Conservation (phyloP, 2,888 invertebrate genomes). For the Crioceris asparagi region DNA sequence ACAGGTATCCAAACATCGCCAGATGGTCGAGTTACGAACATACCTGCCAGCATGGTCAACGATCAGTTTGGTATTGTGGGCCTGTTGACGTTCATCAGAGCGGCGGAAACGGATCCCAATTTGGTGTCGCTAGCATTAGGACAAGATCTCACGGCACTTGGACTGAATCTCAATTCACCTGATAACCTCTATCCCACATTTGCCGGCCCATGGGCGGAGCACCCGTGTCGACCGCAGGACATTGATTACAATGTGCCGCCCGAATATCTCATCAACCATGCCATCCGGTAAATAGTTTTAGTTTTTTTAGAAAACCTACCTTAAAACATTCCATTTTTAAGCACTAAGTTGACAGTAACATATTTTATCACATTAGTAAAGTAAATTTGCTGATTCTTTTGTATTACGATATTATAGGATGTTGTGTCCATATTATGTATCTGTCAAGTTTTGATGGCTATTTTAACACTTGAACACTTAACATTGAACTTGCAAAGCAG, state of each 20-base stretch:
- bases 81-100: constrained; percentile 92
- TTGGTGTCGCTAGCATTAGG: constrained; percentile 94
- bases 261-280: constrained; percentile 96
- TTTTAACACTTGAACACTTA: no score
- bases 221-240: constrained; percentile 96
- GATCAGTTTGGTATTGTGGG: constrained; percentile 99
- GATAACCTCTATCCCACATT: constrained; percentile 97
- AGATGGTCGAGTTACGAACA: constrained; percentile 97
- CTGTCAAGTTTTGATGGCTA: no score
- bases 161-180: constrained; percentile 95
- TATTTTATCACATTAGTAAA: background rate
- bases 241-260: constrained; percentile 97
- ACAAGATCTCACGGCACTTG: constrained; percentile 94
- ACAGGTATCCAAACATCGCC: constrained; percentile 90
- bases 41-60: constrained; percentile 96
- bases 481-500: no score
- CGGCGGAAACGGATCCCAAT: constrained; percentile 95
- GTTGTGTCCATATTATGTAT: no score
- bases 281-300: constrained; percentile 58
- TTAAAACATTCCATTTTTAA: no score
- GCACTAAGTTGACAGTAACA: no score
- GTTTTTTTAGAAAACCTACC: background rate
- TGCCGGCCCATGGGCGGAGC: constrained; percentile 98
- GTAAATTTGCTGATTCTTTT: background rate
- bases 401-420: no score